Conservation (phyloP, 2,888 invertebrate genomes). For the Troilus luridus region DNA sequence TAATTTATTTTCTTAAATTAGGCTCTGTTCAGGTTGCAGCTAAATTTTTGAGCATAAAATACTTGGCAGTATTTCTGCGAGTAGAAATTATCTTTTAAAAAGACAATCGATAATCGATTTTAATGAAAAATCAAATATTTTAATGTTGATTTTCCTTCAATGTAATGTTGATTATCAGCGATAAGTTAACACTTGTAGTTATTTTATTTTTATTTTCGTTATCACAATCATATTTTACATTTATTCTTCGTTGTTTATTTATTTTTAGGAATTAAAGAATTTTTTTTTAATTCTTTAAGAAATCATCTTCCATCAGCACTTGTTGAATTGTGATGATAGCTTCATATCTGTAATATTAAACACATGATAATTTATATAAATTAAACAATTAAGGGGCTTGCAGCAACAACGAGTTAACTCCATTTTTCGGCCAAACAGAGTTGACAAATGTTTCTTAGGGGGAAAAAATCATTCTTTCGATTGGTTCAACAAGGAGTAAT, state of each 20-base stretch:
- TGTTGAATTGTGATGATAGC: neutral
- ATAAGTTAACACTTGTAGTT: too few relatives aligned
- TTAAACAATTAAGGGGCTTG: too few relatives aligned
- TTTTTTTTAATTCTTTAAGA: neutral
- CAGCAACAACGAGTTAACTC: too few relatives aligned
- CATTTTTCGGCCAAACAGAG: too few relatives aligned
- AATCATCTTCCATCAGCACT: neutral
- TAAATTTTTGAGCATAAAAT: too few relatives aligned
- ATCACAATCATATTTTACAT: neutral
- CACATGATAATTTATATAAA: neutral
- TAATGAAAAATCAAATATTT: neutral
- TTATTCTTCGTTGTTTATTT: neutral
- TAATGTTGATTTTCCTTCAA: neutral
- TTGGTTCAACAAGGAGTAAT: too few relatives aligned
- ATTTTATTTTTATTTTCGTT: neutral
- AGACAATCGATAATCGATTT: neutral
- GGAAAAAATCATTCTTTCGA: too few relatives aligned
- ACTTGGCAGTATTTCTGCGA: neutral
- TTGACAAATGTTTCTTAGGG: too few relatives aligned
- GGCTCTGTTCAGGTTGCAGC: too few relatives aligned
- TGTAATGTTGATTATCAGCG: neutral
- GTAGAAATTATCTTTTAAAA: neutral
- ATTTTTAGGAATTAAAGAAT: neutral
- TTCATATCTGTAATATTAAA: neutral
- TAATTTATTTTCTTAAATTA: too few relatives aligned